These are phyloP conservation scores for Choloepus didactylus DNA, from an alignment of 2,797 vertebrate species.

Conservation along the genomic window DNA sequence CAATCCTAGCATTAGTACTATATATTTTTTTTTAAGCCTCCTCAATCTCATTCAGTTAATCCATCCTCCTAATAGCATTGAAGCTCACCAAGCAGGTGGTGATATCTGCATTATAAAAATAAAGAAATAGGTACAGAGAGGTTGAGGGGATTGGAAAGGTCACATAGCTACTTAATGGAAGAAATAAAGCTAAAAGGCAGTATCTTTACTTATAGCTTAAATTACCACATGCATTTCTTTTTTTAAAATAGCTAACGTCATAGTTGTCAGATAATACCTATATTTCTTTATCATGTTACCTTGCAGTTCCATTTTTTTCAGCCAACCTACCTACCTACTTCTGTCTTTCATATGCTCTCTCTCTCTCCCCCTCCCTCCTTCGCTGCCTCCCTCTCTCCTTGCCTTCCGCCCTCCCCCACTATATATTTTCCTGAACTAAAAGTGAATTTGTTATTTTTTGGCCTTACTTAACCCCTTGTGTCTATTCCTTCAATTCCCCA, in stretches of 20 bases:
- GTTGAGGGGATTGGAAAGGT: conserved; percentile 20
- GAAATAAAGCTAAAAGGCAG: conserved; percentile 55
- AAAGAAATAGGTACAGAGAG: conserved; percentile 52
- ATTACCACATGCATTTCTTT: neutral
- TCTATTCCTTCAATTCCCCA: conserved; percentile 67
- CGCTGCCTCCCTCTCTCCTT: no score
- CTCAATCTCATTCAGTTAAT: conserved; percentile 52
- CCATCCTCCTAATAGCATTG: conserved; percentile 52
- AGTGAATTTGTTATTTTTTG: conserved; percentile 18
- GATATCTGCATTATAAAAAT: conserved; percentile 59
- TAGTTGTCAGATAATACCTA: neutral
- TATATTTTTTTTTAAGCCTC: neutral
- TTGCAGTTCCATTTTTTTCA: neutral
- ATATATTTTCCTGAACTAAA: conserved; percentile 35
- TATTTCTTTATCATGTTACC: conserved; percentile 46
- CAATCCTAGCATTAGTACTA: neutral
- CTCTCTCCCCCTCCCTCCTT: no score
- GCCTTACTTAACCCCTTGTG: conserved; percentile 1
- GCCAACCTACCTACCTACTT: neutral
- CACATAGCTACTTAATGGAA: neutral
- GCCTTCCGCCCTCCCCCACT: no score
- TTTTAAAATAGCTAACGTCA: conserved; percentile 37
- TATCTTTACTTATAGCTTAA: conserved; percentile 57
- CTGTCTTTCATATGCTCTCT: neutral
- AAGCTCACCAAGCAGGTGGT: conserved; percentile 53